Evolutionary conservation across 2,888 invertebrate genomes (phyloP).

Genomic region (Drosophila trichaetosa): DNA sequence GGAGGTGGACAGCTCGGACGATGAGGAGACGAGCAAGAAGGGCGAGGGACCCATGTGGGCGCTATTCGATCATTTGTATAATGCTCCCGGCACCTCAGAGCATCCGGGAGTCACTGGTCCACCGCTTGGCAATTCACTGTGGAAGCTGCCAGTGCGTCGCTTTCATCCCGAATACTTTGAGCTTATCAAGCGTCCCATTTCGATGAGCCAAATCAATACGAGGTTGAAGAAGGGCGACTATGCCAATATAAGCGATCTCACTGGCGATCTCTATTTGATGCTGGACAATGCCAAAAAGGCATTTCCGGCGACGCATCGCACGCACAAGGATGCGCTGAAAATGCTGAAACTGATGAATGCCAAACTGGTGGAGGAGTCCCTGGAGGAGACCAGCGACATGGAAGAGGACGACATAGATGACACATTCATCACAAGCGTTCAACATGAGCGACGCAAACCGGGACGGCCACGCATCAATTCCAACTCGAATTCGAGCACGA

Average conservation of each 20-base stretch:
- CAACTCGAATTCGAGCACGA: constrained; percentile 59
- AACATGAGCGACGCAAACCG: constrained; percentile 75
- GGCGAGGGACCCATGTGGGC: constrained; percentile 95
- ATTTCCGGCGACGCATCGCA: constrained; percentile 91
- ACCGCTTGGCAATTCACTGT: constrained; percentile 95
- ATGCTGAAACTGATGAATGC: constrained; percentile 93
- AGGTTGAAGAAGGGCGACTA: constrained; percentile 93
- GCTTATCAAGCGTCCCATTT: constrained; percentile 97
- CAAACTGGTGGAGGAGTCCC: constrained; percentile 87
- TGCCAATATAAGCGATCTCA: constrained; percentile 94
- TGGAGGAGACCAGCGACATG: constrained; percentile 81
- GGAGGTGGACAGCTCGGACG: constrained; percentile 88
- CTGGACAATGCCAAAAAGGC: constrained; percentile 98
- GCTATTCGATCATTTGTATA: constrained; percentile 93
- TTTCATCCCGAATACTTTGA: constrained; percentile 99
- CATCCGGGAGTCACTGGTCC: constrained; percentile 87
- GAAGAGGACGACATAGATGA: constrained; percentile 76
- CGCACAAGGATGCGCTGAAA: constrained; percentile 94
- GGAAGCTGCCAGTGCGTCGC: constrained; percentile 95
- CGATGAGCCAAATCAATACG: constrained; percentile 94
- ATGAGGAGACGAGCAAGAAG: constrained; percentile 86
- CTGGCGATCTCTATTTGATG: constrained; percentile 97
- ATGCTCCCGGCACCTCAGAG: constrained; percentile 86
- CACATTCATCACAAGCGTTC: constrained; percentile 50
- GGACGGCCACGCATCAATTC: constrained; percentile 83